A percentile compares a stretch with the other conserved stretches of the same genome.
These are phyloP conservation scores for Drosophila vallismaia DNA, from an alignment of 2,888 invertebrate species.

Conservation along the genomic window DNA sequence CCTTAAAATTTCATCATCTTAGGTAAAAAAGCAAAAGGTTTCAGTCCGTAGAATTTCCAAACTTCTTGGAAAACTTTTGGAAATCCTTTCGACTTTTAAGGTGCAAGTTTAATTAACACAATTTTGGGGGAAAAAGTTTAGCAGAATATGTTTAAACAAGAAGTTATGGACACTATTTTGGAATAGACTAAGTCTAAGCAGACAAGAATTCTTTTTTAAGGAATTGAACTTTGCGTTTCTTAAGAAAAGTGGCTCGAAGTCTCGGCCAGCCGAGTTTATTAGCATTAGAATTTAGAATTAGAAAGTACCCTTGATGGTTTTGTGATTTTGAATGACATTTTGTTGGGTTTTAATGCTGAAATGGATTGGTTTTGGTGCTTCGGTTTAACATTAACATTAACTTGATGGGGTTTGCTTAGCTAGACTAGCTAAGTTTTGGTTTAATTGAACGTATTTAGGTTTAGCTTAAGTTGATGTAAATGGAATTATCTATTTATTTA, in stretches of 20 bases:
- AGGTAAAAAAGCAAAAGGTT: neutral
- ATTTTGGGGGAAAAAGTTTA: neutral
- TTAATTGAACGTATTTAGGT: conserved; percentile 31
- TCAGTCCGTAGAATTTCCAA: neutral
- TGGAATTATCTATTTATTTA: conserved; percentile 33
- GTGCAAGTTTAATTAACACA: neutral
- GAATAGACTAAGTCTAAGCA: neutral
- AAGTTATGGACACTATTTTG: neutral
- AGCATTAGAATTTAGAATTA: conserved; percentile 6
- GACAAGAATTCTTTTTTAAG: neutral
- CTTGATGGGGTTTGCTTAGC: conserved; percentile 43
- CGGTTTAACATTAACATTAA: conserved; percentile 30
- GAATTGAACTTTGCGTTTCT: neutral
- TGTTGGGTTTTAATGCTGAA: conserved; percentile 11
- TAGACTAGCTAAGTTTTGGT: conserved; percentile 33
- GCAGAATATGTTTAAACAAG: conserved; percentile 1
- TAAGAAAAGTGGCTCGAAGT: conserved; percentile 11
- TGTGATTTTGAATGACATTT: conserved; percentile 11
- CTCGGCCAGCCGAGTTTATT: conserved; percentile 17
- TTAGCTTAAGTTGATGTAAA: conserved; percentile 28
- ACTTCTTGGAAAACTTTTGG: neutral
- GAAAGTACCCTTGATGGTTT: neutral
- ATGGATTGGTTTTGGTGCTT: conserved; percentile 3
- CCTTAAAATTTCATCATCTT: neutral
- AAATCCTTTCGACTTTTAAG: neutral